Conservation (phyloP, 2,113 vertebrate species). For the Vidua chalybeata region DNA sequence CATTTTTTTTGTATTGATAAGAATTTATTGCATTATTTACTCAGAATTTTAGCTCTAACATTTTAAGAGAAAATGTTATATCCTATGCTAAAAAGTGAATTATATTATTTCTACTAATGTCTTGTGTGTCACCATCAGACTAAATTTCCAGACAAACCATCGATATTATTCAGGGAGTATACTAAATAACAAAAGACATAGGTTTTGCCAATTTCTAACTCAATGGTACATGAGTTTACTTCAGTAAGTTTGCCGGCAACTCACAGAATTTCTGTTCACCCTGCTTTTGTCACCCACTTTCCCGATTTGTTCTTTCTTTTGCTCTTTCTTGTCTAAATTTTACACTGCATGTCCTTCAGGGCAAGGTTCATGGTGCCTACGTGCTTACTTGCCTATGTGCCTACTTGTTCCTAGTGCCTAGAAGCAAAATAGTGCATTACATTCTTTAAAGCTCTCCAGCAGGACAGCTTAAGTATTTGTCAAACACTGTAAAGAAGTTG, state of each 20-base stretch:
- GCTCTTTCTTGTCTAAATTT: background rate
- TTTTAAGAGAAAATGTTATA: background rate
- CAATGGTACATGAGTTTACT: background rate
- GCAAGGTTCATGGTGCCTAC: background rate
- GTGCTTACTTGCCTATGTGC: background rate
- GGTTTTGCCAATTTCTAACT: background rate
- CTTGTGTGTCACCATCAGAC: background rate
- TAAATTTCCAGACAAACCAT: background rate
- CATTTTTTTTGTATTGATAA: background rate
- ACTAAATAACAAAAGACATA: background rate
- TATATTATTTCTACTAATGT: background rate
- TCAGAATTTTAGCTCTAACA: background rate
- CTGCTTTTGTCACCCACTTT: background rate
- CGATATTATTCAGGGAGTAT: background rate
- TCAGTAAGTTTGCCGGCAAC: background rate
- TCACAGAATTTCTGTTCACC: background rate
- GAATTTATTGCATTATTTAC: background rate
- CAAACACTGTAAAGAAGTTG: background rate
- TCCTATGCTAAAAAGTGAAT: background rate
- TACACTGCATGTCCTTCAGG: background rate
- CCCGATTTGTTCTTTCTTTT: background rate
- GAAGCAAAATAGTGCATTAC: background rate
- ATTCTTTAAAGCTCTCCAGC: background rate
- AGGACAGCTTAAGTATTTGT: background rate
- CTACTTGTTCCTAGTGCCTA: background rate